Evolutionary conservation across 2,888 invertebrate genomes (phyloP).

Genomic region (Campaea margaritaria): DNA sequence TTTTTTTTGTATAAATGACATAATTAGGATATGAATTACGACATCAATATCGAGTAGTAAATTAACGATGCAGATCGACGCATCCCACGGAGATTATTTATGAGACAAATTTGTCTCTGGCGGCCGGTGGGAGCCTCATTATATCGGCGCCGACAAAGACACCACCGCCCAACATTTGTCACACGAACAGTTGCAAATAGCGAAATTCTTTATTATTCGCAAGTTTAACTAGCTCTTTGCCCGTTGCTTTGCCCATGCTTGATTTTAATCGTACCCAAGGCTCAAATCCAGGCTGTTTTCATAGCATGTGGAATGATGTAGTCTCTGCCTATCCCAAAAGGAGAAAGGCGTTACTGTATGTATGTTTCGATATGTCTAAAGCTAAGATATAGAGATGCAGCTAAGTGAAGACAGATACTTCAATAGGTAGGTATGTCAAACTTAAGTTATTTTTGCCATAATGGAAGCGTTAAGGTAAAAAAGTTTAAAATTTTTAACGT

Average conservation of each 20-base stretch:
- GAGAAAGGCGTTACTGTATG: too few relatives aligned
- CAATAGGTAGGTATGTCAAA: too few relatives aligned
- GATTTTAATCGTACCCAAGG: too few relatives aligned
- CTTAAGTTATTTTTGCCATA: too few relatives aligned
- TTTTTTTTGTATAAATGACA: constrained; percentile 58
- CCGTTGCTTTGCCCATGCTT: neutral
- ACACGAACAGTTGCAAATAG: constrained; percentile 78
- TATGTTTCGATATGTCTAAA: too few relatives aligned
- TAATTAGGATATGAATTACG: constrained; percentile 76
- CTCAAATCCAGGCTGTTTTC: too few relatives aligned
- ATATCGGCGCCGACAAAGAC: constrained; percentile 75
- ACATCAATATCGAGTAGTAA: constrained; percentile 75
- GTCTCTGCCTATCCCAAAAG: too few relatives aligned
- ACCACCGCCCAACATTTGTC: constrained; percentile 70
- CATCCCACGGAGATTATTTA: constrained; percentile 74
- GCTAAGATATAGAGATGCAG: too few relatives aligned
- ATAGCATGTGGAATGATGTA: too few relatives aligned
- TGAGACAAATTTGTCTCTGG: constrained; percentile 79
- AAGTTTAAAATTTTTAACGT: too few relatives aligned
- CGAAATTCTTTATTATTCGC: constrained; percentile 63
- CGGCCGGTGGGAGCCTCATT: constrained; percentile 75
- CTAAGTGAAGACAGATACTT: too few relatives aligned
- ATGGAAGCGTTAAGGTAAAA: too few relatives aligned
- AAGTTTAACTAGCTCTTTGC: constrained; percentile 44
- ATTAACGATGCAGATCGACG: constrained; percentile 78